Evolutionary conservation across 2,113 vertebrate species (phyloP), one percentile per base, ranked within the genome.

Genomic region (Grallaria varia): DNA sequence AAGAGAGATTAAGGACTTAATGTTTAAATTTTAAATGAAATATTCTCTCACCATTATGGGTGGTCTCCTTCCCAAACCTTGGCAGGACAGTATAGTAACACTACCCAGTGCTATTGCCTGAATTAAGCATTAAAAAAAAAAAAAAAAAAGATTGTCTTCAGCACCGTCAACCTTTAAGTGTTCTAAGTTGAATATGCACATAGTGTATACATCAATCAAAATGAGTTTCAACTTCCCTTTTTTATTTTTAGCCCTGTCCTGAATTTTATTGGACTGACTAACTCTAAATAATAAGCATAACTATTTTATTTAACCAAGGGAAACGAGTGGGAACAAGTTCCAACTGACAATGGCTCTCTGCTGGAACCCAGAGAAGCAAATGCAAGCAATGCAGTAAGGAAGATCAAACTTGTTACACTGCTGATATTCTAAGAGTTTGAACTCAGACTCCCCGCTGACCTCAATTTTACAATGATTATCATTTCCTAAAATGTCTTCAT

Each of bases 401-500:
- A 77, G 45, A 68, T 95, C 58, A 84, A 85, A 93, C 74, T 93
- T 87, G 55, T 86, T 89, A 81, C 84, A 92, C 87, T 93, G 89
- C 93, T 92, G 84, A 76, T 76, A 84, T 92, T 76, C 87, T 92
- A 89, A 58, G 60, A 89, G 83, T 87, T 74, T 63, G 89, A 96
- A 95, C 90, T 81, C 63, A 3, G 83, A 23, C 81, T 91, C 94
- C 96, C 96, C 50, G 78, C 62, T 64, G 83, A 87, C 92, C 95
- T 92, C 93, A 92, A 85, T 96, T 93, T 96, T 92, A 74, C 39
- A 84, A 97, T 96, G 84, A 93, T 95, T 83, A 96, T 95, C 87
- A 93, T 95, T 97, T 97, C 95, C 95, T 96, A 97, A 97, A 98
- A 97, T 79, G 92, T 91, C 96, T 97, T 96, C 96, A 90, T 97